Percentiles rank a stretch among this genome's conserved stretches.
Conservation (phyloP, 2,797 vertebrate species). For the Liparis tanakae region DNA sequence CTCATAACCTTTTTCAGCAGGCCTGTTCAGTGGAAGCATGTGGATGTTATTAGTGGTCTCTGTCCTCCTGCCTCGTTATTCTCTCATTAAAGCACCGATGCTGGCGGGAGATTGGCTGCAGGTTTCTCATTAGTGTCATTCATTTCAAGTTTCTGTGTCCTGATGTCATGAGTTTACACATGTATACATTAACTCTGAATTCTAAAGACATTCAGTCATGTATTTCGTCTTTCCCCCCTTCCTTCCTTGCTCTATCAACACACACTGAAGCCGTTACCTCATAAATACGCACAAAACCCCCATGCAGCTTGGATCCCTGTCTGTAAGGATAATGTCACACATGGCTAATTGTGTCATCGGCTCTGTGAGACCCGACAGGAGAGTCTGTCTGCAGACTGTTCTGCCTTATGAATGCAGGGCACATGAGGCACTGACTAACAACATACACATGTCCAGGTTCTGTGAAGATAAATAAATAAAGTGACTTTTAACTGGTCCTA, state of each 20-base stretch:
- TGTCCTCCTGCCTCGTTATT: slow-evolving; percentile 37
- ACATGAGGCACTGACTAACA: slow-evolving; percentile 1
- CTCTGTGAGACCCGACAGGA: slow-evolving; percentile 4
- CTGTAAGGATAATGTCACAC: slow-evolving; percentile 25
- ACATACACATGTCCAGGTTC: slow-evolving; percentile 19
- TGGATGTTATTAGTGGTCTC: slow-evolving; percentile 41
- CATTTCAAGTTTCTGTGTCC: slow-evolving; percentile 8
- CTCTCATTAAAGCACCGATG: slow-evolving; percentile 32
- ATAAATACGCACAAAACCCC: slow-evolving; percentile 16
- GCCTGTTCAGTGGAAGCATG: slow-evolving; percentile 14
- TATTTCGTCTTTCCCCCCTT: background rate
- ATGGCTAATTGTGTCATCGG: slow-evolving; percentile 16
- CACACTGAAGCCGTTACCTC: slow-evolving; percentile 18
- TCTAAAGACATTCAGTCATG: slow-evolving; percentile 13
- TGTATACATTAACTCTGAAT: slow-evolving; percentile 26
- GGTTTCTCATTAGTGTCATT: slow-evolving; percentile 30
- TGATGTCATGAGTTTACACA: slow-evolving; percentile 28
- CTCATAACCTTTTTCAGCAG: background rate
- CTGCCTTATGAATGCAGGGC: background rate
- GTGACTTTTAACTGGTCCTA: slow-evolving; percentile 27
- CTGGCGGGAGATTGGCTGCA: slow-evolving; percentile 24
- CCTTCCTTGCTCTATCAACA: slow-evolving; percentile 4
- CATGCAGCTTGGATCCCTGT: slow-evolving; percentile 24
- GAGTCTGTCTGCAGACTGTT: slow-evolving; percentile 7
- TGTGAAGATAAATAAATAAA: slow-evolving; percentile 47